Base-by-base conservation (phyloP, 2,113 vertebrate species). In the Gymnobelideus leadbeateri region DNA sequence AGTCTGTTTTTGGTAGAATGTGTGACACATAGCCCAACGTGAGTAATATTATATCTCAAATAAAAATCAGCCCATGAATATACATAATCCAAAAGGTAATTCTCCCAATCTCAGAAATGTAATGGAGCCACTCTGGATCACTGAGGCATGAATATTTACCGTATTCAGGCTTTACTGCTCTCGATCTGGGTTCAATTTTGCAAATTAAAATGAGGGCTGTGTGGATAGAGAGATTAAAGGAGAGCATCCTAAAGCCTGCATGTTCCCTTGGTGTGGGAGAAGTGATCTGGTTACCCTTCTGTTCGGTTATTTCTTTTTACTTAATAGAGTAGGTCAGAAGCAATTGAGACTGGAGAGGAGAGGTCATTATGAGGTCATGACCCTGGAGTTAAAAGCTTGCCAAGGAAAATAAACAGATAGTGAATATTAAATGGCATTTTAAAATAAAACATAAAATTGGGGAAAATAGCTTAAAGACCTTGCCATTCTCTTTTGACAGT, bases 121-220 rank as follows among this genome's bases (percentile, higher is more conserved):
- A 98, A 98, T 98, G 98, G 98, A 99, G 98, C 98, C 98, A 98
- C 98, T 98, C 98, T 98, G 97, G 98, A 98, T 98, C 98, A 98
- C 98, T 97, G 98, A 98, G 98, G 98, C 98, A 98, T 99, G 98
- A 99, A 99, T 99, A 99, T 99, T 99, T 99, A 98, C 98, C 37
- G 96, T 98, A 98, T 98, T 98, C 98, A 97, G 99, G 99, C 98
- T 99, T 99, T 99, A 98, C 98, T 98, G 98, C 98, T 98, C 98
- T 98, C 98, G 97, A 99, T 98, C 98, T 98, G 98, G 98, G 98
- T 98, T 98, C 99, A 99, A 99, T 99, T 99, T 99, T 99, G 98
- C 98, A 99, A 99, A 99, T 99, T 99, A 99, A 99, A 99, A 99
- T 97, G 98, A 98, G 98, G 98, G 97, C 98, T 97, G 98, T 98